A percentile compares a stretch with the other conserved stretches of the same genome.
phyloP scores from a whole-genome alignment of 2,113 vertebrate genomes.

The Triplophysa siluroides region DNA sequence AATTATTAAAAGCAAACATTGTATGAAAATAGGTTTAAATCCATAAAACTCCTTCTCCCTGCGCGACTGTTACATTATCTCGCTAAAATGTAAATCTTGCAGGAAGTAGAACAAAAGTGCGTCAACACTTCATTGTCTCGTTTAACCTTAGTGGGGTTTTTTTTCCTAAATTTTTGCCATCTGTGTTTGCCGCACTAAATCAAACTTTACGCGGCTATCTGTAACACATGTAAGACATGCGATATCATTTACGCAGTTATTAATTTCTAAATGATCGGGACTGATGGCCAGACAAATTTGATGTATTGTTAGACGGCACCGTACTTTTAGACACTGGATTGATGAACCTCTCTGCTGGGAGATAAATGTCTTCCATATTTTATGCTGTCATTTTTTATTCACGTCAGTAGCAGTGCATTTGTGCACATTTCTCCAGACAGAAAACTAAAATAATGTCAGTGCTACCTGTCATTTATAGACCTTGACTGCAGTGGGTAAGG shows the following conservation, averaged over 20 bases:
- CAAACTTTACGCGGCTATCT: neutral
- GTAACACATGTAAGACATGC: conserved; percentile 54
- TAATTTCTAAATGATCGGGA: conserved; percentile 85
- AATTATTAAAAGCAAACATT: conserved; percentile 86
- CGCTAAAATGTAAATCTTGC: conserved; percentile 66
- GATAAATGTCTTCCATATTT: conserved; percentile 79
- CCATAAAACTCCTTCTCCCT: conserved; percentile 67
- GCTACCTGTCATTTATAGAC: conserved; percentile 69
- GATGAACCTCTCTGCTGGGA: conserved; percentile 73
- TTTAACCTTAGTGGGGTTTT: neutral
- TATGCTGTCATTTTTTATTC: conserved; percentile 73
- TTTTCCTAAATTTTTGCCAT: neutral
- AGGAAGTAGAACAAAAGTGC: conserved; percentile 65
- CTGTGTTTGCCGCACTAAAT: neutral
- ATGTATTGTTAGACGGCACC: conserved; percentile 71
- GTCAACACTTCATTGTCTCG: neutral
- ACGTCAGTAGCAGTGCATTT: conserved; percentile 65
- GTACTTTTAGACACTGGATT: conserved; percentile 75
- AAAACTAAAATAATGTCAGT: conserved; percentile 61
- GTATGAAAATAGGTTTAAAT: conserved; percentile 76
- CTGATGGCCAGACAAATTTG: conserved; percentile 71
- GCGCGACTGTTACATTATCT: neutral
- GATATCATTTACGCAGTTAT: conserved; percentile 77
- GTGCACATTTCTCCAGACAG: conserved; percentile 58
- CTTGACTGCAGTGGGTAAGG: conserved; percentile 60